Percentiles rank a stretch among this genome's conserved stretches.
Evolutionary conservation across 2,797 vertebrate genomes (phyloP).

Genomic region (Sylvilagus floridanus): DNA sequence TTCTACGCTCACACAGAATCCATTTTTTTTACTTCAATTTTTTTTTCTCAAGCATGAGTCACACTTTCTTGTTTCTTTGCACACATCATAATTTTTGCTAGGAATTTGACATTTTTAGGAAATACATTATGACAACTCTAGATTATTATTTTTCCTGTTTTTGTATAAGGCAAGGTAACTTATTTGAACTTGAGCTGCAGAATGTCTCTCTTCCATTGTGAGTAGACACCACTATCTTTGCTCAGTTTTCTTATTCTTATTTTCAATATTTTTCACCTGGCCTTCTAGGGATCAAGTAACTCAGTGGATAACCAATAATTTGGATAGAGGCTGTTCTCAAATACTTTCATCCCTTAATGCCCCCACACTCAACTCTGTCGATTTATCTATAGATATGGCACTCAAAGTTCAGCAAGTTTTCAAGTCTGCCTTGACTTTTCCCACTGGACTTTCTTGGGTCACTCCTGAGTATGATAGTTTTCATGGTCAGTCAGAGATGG

Average conservation of each 20-base stretch:
- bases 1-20: neutral
- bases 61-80: neutral
- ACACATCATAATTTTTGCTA: neutral
- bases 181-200: neutral
- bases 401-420: neutral
- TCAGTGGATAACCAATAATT: neutral
- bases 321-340: conserved; percentile 1
- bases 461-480: neutral
- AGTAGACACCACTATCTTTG: neutral
- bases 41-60: neutral
- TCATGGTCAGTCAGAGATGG: neutral
- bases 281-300: neutral
- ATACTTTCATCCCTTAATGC: neutral
- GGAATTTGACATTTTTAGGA: neutral
- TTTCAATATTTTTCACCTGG: neutral
- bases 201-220: neutral
- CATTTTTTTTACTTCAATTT: neutral
- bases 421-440: neutral
- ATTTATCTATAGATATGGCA: neutral
- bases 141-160: neutral
- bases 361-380: neutral
- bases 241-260: neutral
- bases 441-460: neutral
- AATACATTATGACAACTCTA: neutral
- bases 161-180: neutral